Evolutionary conservation across 2,797 vertebrate species (phyloP), one percentile per base, ranked within the genome.

Genomic region (Anolis apletophallus): DNA sequence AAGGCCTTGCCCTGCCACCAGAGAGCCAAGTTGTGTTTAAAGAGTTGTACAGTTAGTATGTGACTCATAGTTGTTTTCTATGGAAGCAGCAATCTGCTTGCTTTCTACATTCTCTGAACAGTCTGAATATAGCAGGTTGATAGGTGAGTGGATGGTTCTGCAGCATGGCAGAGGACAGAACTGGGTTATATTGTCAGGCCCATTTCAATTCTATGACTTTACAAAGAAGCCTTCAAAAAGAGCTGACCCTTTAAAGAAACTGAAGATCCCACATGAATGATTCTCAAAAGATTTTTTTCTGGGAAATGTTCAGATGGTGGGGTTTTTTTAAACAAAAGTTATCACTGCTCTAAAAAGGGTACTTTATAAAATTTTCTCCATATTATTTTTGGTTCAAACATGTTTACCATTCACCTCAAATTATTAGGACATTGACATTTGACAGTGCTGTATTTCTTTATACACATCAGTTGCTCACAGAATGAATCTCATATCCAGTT

Each of bases 351-450:
- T 36, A 55, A 9, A 71, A 71, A 55, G 21, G 11, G 10, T 13
- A 1, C 13, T 69, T 21, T 54, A n/a, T 19, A 32, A 12, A 11
- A 34, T 81, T 81, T 54, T 54, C 6, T 54, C 21, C 5, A 68
- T 69, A 23, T 5, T 2, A 54, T 76, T n/a, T 76, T 52, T 46
- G 40, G 40, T 73, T 40, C 23, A 13, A 73, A 40, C 17, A 10
- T 36, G 71, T 11, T 9, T 19, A 19, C 26, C 40, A 68, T 68
- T 50, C 69, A 21, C 29, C 67, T 46, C 14, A 46, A 34, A 82
- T 34, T 36, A 26, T 86, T 89, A 32, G 83, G 40, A 88, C 88
- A 85, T 55, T 6, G 1, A 86, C 40, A 88, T 57, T 82, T 93
- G 90, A 85, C 40, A 84, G 8, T 34, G 16, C 26, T 76, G 8